These are phyloP conservation scores for Spilosoma lubricipeda DNA, from an alignment of 2,888 invertebrate genomes.

Conservation along the genomic window DNA sequence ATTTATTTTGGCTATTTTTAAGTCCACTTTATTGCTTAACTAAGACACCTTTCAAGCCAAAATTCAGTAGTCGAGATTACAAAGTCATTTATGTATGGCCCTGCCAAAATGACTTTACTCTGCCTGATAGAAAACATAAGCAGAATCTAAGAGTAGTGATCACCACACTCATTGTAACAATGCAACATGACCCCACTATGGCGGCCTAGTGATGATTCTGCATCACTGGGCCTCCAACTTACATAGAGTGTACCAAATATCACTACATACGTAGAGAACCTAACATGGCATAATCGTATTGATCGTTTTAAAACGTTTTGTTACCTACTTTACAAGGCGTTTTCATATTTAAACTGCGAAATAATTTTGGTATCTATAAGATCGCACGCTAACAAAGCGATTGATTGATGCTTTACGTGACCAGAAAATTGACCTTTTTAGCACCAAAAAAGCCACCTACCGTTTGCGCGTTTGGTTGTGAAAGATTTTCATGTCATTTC, in stretches of 20 bases:
- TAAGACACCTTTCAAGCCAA: no score
- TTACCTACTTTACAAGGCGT: background rate
- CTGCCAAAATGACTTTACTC: no score
- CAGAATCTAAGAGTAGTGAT: no score
- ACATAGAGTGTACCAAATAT: no score
- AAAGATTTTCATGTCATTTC: background rate
- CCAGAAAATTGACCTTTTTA: constrained; percentile 1
- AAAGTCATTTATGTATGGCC: no score
- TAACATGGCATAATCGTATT: background rate
- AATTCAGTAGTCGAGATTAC: no score
- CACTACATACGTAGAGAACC: no score
- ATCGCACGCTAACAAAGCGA: constrained; percentile 4
- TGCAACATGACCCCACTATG: no score
- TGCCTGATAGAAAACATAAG: no score
- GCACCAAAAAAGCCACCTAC: background rate
- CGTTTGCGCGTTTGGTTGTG: background rate
- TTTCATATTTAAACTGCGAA: background rate
- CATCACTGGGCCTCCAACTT: no score
- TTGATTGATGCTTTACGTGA: constrained; percentile 8
- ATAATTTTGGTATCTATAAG: constrained; percentile 2
- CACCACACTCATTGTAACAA: no score
- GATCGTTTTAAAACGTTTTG: background rate
- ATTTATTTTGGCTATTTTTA: constrained; percentile 22
- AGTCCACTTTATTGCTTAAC: constrained; percentile 19
- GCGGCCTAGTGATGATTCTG: no score